These are phyloP conservation scores for Xylocopa sonorina DNA, from an alignment of 1,140 invertebrate genomes.

Conservation along the genomic window DNA sequence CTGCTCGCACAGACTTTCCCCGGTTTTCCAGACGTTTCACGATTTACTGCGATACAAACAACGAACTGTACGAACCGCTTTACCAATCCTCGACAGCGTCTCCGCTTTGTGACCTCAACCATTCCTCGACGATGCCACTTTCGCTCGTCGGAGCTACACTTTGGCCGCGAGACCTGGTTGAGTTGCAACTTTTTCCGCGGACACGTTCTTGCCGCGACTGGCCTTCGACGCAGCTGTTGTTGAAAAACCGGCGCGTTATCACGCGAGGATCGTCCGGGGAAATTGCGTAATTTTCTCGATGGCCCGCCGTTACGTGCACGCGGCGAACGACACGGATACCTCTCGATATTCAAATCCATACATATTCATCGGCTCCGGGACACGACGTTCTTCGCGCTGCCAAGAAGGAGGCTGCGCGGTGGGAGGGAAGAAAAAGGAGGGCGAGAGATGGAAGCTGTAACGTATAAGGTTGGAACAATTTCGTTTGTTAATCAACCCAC, in stretches of 20 bases:
- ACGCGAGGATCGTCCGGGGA: background rate
- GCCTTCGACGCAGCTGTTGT: too few species aligned
- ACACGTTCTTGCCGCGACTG: background rate
- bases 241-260: background rate
- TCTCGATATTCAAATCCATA: conserved; percentile 13
- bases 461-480: background rate
- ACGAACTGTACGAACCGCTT: too few species aligned
- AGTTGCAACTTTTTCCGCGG: conserved; percentile 13
- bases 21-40: background rate
- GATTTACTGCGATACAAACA: too few species aligned
- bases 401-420: background rate
- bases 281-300: conserved; percentile 34
- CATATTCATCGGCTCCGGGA: background rate
- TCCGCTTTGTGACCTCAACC: too few species aligned
- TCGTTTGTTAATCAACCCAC: background rate
- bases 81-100: too few species aligned
- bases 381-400: background rate
- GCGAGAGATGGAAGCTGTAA: too few species aligned
- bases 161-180: too few species aligned
- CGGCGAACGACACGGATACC: background rate
- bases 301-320: background rate
- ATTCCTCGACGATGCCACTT: too few species aligned
- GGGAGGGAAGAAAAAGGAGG: background rate
- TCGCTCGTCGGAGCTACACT: too few species aligned
- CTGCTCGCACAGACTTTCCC: background rate